Base-by-base conservation (phyloP, 2,113 vertebrate genomes). In the Apteryx owenii region DNA sequence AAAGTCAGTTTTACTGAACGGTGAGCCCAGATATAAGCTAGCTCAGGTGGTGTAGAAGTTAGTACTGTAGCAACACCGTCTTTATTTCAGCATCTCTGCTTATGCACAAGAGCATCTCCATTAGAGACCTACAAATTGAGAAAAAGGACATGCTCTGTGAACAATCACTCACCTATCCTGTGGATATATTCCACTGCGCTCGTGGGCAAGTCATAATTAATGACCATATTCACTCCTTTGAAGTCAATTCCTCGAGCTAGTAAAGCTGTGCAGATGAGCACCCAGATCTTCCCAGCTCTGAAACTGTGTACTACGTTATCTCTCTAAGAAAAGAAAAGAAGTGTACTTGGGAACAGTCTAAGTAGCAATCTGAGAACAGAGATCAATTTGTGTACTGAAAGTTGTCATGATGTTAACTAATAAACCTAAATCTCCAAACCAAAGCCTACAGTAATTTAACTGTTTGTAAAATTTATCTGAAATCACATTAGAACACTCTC, bases 161-260 rank as follows among this genome's bases (percentile, higher is more conserved):
- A 40, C 20, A 56, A 10, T 11, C 26, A 95, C 99, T 97, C 72
- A 99, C 99, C 99, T 82, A 99, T 99, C 51, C 99, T 98, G 95
- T 99, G 99, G 89, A 99, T 99, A 96, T 99, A 99, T 75, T 99
- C 99, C 89, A 99, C 98, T 5, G 99, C 98, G 75, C 99, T 99
- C 29, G 99, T 99, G 36, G 99, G 99, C 78, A 99, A 99, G 96
- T 99, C 99, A 0, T 99, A 99, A 90, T 99, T 99, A 95, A 99
- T 98, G 62, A 99, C 99, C 77, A 99, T 98, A 36, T 99, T 99
- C 87, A 99, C 98, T 10, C 99, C 99, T 98, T 99, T 99, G 97
- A 99, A 99, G 97, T 99, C 99, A 64, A 99, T 99, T 42, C 99
- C 99, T 98, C 99, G 98, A 83, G 99, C 99, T 46, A 99, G 97